phyloP scores from a whole-genome alignment of 2,888 invertebrate species.

The Erannis defoliaria region DNA sequence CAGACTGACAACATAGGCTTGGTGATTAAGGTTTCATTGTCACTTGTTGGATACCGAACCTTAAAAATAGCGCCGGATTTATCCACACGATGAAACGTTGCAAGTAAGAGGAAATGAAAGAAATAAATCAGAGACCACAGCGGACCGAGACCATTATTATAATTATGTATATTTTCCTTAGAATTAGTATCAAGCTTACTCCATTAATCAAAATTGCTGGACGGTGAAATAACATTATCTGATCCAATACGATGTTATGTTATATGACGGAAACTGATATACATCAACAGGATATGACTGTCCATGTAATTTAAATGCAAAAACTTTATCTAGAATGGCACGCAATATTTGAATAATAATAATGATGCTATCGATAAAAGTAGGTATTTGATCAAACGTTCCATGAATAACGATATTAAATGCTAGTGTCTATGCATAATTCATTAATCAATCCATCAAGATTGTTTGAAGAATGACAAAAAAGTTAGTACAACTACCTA shows the following conservation, averaged over 20 bases:
- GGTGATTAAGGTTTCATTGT: too few relatives aligned
- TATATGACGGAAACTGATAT: conserved; percentile 28
- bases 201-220: conserved; percentile 15
- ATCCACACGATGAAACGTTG: background rate
- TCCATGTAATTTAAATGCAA: conserved; percentile 4
- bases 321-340: conserved; percentile 10
- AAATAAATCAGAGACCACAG: conserved; percentile 7
- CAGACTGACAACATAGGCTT: too few relatives aligned
- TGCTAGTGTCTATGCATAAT: conserved; percentile 6
- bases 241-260: background rate
- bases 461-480: conserved; percentile 2
- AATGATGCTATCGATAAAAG: conserved; percentile 11
- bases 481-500: background rate
- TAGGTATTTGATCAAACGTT: background rate
- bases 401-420: conserved; percentile 2
- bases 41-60: background rate
- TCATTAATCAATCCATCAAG: conserved; percentile 9
- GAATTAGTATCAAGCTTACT: conserved; percentile 2
- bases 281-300: conserved; percentile 20
- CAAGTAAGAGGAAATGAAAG: background rate
- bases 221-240: background rate
- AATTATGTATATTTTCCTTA: background rate
- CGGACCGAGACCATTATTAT: background rate
- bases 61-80: background rate
- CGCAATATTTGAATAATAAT: conserved; percentile 8